A percentile compares a stretch with the other conserved stretches of the same genome.
Conservation (phyloP, 2,113 vertebrate species). For the Motacilla tschutschensis region DNA sequence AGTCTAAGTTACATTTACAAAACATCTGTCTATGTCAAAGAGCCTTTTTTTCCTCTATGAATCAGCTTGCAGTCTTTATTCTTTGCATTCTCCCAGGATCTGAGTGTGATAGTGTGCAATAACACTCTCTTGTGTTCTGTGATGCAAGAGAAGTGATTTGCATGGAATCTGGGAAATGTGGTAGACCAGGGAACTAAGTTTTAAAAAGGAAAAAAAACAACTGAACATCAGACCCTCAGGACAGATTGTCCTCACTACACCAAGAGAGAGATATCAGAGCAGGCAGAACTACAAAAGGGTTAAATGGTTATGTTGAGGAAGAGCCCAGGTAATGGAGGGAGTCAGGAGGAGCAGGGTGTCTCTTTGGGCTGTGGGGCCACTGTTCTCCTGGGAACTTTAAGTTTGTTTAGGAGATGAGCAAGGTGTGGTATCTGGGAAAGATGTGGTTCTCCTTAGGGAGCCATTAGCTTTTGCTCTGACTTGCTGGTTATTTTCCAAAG, state of each 20-base stretch:
- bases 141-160: background rate
- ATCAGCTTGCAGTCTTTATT: background rate
- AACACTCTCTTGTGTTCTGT: background rate
- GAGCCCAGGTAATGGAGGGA: fast-evolving
- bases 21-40: background rate
- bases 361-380: fast-evolving
- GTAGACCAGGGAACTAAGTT: background rate
- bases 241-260: background rate
- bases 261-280: background rate
- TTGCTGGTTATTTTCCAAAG: background rate
- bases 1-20: background rate
- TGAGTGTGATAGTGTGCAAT: fast-evolving
- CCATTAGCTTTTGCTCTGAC: background rate
- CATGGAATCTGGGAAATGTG: background rate
- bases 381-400: background rate
- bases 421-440: background rate
- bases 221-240: background rate
- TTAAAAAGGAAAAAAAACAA: background rate
- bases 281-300: background rate
- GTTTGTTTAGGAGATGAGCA: background rate
- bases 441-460: background rate
- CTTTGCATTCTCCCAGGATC: background rate
- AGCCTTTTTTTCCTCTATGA: fast-evolving
- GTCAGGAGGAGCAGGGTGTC: background rate
- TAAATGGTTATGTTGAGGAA: fast-evolving